Conservation (phyloP, 1,140 invertebrate genomes). For the Drosophila setifemur region DNA sequence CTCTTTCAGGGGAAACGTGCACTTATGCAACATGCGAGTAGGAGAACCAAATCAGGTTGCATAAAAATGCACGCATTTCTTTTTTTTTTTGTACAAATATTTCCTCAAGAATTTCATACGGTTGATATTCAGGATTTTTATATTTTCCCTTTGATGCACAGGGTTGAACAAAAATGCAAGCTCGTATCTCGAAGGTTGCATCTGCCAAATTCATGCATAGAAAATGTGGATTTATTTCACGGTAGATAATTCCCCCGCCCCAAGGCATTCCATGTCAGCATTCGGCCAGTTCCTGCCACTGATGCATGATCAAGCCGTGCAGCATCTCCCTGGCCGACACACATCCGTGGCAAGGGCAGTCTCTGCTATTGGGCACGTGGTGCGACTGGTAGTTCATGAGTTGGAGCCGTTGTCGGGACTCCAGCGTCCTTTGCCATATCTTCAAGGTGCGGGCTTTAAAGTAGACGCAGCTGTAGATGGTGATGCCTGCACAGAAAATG, state of each 20-base stretch:
- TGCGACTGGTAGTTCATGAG: slow-evolving; percentile 3
- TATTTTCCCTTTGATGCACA: too few relatives aligned
- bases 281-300: slow-evolving; percentile 27
- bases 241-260: background rate
- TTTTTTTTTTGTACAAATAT: too few relatives aligned
- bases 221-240: slow-evolving; percentile 9
- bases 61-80: too few relatives aligned
- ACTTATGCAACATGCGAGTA: slow-evolving; percentile 16
- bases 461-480: slow-evolving; percentile 47
- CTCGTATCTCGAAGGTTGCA: background rate
- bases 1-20: slow-evolving; percentile 6
- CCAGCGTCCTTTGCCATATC: background rate
- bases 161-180: too few relatives aligned
- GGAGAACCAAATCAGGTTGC: slow-evolving; percentile 31
- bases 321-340: slow-evolving; percentile 40
- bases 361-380: slow-evolving; percentile 36
- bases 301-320: slow-evolving; percentile 40
- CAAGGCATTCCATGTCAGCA: slow-evolving; percentile 4
- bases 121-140: too few relatives aligned
- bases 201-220: slow-evolving; percentile 1
- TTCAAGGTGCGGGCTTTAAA: slow-evolving; percentile 7
- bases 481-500: slow-evolving; percentile 20
- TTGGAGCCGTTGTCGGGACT: background rate
- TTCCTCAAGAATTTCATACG: too few relatives aligned
- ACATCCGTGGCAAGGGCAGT: slow-evolving; percentile 53